A percentile compares a stretch with the other conserved stretches of the same genome.
These are phyloP conservation scores for Sitta carolinensis DNA, from an alignment of 2,797 vertebrate species.

Conservation along the genomic window DNA sequence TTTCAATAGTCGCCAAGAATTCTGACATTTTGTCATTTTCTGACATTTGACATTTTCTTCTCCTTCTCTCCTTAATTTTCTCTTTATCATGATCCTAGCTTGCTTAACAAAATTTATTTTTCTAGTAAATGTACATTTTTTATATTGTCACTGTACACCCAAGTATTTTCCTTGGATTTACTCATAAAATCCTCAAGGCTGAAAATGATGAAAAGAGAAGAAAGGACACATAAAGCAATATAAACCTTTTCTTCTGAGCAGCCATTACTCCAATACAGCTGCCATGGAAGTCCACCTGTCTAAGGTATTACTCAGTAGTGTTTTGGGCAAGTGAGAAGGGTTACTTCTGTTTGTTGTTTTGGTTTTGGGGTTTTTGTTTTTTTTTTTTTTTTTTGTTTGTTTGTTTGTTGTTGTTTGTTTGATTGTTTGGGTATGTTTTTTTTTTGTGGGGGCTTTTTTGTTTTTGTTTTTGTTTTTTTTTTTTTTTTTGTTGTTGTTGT, in stretches of 20 bases:
- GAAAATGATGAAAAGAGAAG: not conserved
- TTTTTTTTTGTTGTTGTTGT: not conserved
- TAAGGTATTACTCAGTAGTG: not conserved
- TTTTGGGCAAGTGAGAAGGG: not conserved
- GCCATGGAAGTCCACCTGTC: not conserved
- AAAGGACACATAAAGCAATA: not conserved
- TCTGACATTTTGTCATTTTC: not conserved
- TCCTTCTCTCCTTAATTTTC: not conserved
- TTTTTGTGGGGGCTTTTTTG: too few relatives aligned
- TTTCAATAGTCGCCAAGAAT: not conserved
- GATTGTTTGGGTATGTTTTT: too few relatives aligned
- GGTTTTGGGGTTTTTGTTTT: not conserved
- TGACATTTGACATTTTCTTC: not conserved
- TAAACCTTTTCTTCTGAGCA: not conserved
- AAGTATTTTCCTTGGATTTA: not conserved
- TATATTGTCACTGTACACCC: not conserved
- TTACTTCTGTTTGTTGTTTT: not conserved
- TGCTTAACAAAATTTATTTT: not conserved
- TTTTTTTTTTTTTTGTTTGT: not conserved
- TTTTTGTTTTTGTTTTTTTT: too few relatives aligned
- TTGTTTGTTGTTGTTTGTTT: not conserved
- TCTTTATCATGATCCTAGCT: not conserved
- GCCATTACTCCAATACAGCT: not conserved
- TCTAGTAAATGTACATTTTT: not conserved
- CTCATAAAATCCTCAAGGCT: not conserved